Conservation (phyloP, 2,888 invertebrate genomes). For the Gerosis bhagava region DNA sequence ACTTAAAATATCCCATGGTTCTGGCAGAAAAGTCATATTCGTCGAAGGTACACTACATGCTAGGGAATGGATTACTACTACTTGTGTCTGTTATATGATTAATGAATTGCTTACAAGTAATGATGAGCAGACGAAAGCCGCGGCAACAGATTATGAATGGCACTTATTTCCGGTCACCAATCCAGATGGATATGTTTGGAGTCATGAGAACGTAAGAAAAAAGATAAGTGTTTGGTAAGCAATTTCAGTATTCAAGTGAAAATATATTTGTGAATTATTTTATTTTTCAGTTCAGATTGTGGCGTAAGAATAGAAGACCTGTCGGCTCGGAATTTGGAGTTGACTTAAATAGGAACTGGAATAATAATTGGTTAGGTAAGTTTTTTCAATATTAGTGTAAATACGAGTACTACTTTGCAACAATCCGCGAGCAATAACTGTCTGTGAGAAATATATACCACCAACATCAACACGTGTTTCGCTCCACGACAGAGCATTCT, state of each 20-base stretch:
- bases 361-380: constrained; percentile 84
- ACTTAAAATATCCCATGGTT: constrained; percentile 70
- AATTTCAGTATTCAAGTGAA: no score
- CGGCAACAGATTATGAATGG: constrained; percentile 85
- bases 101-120: constrained; percentile 82
- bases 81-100: constrained; percentile 83
- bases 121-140: constrained; percentile 60
- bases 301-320: constrained; percentile 85
- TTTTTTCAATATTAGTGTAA: not conserved
- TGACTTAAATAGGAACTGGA: constrained; percentile 92
- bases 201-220: constrained; percentile 82
- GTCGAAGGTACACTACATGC: constrained; percentile 85
- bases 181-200: constrained; percentile 90
- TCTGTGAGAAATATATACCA: no score
- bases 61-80: constrained; percentile 89
- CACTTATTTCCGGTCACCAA: constrained; percentile 89
- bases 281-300: constrained; percentile 81
- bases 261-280: no score
- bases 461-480: no score
- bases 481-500: no score
- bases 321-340: constrained; percentile 81
- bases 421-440: no score
- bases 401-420: no score
- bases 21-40: constrained; percentile 55
- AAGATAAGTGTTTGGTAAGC: no score